phyloP scores from a whole-genome alignment of 2,797 vertebrate genomes.

The Phataginus tetradactyla region DNA sequence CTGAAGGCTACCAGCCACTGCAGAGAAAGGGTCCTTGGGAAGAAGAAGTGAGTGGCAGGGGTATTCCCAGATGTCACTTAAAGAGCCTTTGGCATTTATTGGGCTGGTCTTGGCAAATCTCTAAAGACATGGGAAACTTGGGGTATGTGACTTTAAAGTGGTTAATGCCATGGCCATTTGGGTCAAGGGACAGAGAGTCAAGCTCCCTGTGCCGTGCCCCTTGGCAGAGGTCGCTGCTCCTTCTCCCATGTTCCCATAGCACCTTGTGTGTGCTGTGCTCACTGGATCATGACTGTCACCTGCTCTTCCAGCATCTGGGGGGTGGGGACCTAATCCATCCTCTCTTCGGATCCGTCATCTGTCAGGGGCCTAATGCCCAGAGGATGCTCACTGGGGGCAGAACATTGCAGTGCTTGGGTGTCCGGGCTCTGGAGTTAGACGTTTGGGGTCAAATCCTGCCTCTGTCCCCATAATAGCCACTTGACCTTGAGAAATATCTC shows the following conservation, averaged over 20 bases:
- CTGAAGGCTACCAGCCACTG: neutral
- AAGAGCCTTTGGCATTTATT: neutral
- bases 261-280: neutral
- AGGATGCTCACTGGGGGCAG: neutral
- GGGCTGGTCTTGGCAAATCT: neutral
- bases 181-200: neutral
- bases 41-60: neutral
- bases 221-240: neutral
- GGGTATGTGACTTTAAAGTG: neutral
- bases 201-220: accelerated
- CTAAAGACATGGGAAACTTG: neutral
- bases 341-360: neutral
- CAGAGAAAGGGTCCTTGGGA: neutral
- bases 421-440: neutral
- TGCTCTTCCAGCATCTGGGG: neutral
- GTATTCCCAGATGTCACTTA: neutral
- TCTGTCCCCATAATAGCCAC: neutral
- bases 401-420: neutral
- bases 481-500: neutral
- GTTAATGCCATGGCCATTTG: neutral
- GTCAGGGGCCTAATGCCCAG: neutral
- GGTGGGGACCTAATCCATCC: neutral
- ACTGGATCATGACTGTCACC: neutral
- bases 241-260: neutral
- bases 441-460: neutral